A percentile compares a stretch with the other conserved stretches of the same genome.
phyloP scores from a whole-genome alignment of 2,113 vertebrate genomes.

The Tautogolabrus adspersus region DNA sequence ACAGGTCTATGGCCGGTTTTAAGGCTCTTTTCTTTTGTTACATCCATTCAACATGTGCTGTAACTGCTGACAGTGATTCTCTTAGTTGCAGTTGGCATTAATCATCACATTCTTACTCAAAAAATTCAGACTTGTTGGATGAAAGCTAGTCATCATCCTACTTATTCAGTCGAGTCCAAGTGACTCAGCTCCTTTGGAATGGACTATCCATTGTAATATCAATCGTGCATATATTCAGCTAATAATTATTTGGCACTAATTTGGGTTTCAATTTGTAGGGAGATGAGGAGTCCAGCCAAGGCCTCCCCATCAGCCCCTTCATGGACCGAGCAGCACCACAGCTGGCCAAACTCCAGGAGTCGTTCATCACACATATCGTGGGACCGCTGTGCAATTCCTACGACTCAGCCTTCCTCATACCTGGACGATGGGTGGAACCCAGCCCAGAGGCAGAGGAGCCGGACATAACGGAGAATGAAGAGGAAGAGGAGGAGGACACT shows the following conservation, averaged over 20 bases:
- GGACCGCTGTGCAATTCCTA: slow-evolving; percentile 97
- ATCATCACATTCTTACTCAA: not conserved
- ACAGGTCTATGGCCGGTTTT: not conserved
- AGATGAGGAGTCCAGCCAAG: slow-evolving; percentile 94
- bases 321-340: slow-evolving; percentile 98
- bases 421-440: slow-evolving; percentile 92
- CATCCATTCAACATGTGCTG: not conserved
- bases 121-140: not conserved
- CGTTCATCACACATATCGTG: slow-evolving; percentile 98
- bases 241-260: not conserved
- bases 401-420: slow-evolving; percentile 92
- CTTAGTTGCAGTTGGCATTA: not conserved
- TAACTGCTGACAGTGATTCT: not conserved
- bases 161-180: not conserved
- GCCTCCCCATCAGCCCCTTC: slow-evolving; percentile 96
- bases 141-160: not conserved
- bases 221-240: not conserved
- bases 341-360: slow-evolving; percentile 97
- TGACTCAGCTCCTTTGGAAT: not conserved
- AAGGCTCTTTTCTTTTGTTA: not conserved
- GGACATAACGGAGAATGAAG: slow-evolving; percentile 83
- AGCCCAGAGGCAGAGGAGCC: slow-evolving; percentile 84
- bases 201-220: not conserved
- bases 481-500: slow-evolving; percentile 75
- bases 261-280: slow-evolving; percentile 81